A percentile compares a stretch with the other conserved stretches of the same genome.
These are phyloP conservation scores for Spisula solida DNA, from an alignment of 2,888 invertebrate species.

Conservation along the genomic window DNA sequence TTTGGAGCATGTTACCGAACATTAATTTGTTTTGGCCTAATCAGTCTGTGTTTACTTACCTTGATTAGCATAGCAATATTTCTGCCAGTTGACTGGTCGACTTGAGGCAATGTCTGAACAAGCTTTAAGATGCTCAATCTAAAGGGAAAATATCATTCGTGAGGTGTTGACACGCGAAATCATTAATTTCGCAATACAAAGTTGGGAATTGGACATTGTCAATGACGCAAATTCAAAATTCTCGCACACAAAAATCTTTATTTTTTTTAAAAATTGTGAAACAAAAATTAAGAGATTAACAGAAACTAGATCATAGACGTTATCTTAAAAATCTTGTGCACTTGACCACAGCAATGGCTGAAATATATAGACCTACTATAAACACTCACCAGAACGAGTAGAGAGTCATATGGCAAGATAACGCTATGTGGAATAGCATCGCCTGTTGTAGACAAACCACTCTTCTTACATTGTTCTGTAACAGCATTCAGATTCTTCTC, in stretches of 20 bases:
- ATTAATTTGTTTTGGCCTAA: no score
- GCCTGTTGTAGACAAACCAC: slow-evolving; percentile 77
- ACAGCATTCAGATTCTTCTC: slow-evolving; percentile 92
- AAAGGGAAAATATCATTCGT: slow-evolving; percentile 30
- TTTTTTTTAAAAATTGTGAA: no score
- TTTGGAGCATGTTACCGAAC: no score
- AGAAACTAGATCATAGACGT: no score
- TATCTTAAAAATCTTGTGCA: no score
- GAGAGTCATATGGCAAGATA: slow-evolving; percentile 94
- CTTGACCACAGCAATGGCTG: no score
- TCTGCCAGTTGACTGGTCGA: slow-evolving; percentile 98
- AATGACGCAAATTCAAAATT: no score
- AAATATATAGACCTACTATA: neutral
- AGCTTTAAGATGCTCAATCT: slow-evolving; percentile 97
- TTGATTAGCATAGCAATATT: slow-evolving; percentile 87
- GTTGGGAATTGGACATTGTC: no score
- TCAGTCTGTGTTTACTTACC: slow-evolving; percentile 75
- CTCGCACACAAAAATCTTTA: no score
- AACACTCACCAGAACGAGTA: slow-evolving; percentile 92
- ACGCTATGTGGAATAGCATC: slow-evolving; percentile 77
- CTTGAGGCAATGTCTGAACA: slow-evolving; percentile 97
- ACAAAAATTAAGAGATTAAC: no score
- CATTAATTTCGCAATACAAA: no score
- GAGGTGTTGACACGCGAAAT: no score
- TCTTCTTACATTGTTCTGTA: slow-evolving; percentile 82